Conservation (phyloP, 2,888 invertebrate species). For the Ischnus inquisitorius region DNA sequence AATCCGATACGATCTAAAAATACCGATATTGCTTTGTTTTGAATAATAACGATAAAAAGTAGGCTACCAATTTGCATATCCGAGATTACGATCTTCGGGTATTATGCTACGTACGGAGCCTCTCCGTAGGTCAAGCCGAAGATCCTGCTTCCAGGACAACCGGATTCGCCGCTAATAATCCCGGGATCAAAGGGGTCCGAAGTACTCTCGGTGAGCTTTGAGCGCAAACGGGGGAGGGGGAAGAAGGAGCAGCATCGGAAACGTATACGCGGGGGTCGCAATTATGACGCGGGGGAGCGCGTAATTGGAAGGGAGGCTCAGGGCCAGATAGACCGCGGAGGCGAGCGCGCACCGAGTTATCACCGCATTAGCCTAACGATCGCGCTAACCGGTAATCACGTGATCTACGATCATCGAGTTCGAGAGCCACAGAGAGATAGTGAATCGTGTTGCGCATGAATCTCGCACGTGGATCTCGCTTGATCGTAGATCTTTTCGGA, state of each 20-base stretch:
- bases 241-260: constrained; percentile 3
- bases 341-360: constrained; percentile 64
- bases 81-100: not conserved
- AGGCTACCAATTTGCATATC: not conserved
- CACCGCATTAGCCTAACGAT: constrained; percentile 78
- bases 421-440: constrained; percentile 22
- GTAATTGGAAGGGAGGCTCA: constrained; percentile 69
- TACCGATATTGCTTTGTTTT: too few species aligned
- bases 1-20: not conserved
- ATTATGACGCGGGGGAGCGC: constrained; percentile 71
- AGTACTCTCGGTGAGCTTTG: constrained; percentile 16
- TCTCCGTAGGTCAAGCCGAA: not conserved
- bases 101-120: not conserved
- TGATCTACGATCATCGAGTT: constrained; percentile 76
- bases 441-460: constrained; percentile 43
- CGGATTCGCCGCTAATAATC: constrained; percentile 55
- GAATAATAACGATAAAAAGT: not conserved
- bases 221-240: constrained; percentile 5
- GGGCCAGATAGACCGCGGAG: constrained; percentile 41
- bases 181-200: constrained; percentile 51
- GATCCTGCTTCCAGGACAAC: constrained; percentile 11
- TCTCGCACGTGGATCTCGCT: constrained; percentile 26
- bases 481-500: constrained; percentile 57
- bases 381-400: constrained; percentile 76
- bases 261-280: constrained; percentile 64